Conservation (phyloP, 2,888 invertebrate species). For the Andrena marginata region DNA sequence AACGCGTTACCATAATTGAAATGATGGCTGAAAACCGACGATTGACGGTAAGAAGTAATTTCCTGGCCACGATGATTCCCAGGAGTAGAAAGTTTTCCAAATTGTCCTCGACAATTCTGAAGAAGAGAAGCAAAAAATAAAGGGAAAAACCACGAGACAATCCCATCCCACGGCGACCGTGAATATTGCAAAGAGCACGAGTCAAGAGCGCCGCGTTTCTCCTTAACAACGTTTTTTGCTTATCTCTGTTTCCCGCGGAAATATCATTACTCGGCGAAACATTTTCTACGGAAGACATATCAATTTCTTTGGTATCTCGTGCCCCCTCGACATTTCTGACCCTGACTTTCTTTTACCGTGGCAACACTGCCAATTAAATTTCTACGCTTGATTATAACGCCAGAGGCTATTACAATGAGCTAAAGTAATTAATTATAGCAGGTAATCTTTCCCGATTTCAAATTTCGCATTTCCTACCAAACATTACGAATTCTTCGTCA, state of each 20-base stretch:
- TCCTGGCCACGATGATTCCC: conserved; percentile 15
- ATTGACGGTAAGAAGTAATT: conserved; percentile 52
- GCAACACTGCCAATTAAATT: background rate
- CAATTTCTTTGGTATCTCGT: conserved; percentile 40
- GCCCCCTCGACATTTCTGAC: background rate
- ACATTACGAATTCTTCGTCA: no score
- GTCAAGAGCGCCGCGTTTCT: conserved; percentile 55
- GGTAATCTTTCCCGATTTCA: no score
- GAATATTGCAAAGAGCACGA: conserved; percentile 44
- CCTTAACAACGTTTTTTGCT: conserved; percentile 64
- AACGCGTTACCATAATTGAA: background rate
- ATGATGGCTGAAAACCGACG: conserved; percentile 22
- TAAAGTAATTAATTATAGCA: no score
- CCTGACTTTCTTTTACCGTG: background rate
- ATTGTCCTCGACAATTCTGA: conserved; percentile 22
- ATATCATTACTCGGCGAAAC: conserved; percentile 49
- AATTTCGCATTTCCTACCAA: no score
- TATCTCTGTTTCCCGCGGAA: conserved; percentile 59
- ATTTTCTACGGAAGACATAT: conserved; percentile 46
- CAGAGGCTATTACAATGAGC: background rate
- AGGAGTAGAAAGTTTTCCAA: background rate
- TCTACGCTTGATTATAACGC: background rate
- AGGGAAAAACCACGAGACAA: conserved; percentile 50
- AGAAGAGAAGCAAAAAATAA: conserved; percentile 3
- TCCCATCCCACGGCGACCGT: conserved; percentile 52